Conservation (phyloP, 2,888 invertebrate species). For the Chaetoderma sp. region DNA sequence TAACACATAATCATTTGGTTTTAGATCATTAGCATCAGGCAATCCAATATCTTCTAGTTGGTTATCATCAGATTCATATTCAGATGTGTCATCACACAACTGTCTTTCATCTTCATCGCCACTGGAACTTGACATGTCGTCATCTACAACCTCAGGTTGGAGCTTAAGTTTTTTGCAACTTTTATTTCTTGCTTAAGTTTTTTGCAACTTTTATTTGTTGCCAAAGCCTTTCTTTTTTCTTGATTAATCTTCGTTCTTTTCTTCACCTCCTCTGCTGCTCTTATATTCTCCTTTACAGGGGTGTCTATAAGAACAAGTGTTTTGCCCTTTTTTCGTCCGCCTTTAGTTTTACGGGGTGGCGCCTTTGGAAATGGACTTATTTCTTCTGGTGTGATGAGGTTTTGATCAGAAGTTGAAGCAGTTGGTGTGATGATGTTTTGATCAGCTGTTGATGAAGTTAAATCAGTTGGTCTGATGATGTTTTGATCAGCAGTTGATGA, state of each 20-base stretch:
- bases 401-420: too few relatives aligned
- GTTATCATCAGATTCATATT: not conserved
- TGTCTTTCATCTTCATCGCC: not conserved
- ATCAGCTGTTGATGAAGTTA: too few relatives aligned
- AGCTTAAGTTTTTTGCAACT: not conserved
- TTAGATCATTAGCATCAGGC: not conserved
- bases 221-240: not conserved
- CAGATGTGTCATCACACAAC: not conserved
- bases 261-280: not conserved
- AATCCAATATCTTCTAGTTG: not conserved
- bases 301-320: slow-evolving; percentile 3
- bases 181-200: too few relatives aligned
- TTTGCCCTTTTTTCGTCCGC: slow-evolving; percentile 8
- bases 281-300: not conserved
- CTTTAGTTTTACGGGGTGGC: slow-evolving; percentile 3
- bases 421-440: too few relatives aligned
- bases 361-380: slow-evolving; percentile 12
- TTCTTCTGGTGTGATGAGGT: slow-evolving; percentile 5
- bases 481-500: too few relatives aligned
- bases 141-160: not conserved
- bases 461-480: too few relatives aligned
- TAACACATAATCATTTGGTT: not conserved
- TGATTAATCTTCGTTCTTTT: too few relatives aligned
- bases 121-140: not conserved
- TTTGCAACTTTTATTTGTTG: too few relatives aligned